phyloP scores from a whole-genome alignment of 1,140 invertebrate genomes.

The Brachionus plicatilis region DNA sequence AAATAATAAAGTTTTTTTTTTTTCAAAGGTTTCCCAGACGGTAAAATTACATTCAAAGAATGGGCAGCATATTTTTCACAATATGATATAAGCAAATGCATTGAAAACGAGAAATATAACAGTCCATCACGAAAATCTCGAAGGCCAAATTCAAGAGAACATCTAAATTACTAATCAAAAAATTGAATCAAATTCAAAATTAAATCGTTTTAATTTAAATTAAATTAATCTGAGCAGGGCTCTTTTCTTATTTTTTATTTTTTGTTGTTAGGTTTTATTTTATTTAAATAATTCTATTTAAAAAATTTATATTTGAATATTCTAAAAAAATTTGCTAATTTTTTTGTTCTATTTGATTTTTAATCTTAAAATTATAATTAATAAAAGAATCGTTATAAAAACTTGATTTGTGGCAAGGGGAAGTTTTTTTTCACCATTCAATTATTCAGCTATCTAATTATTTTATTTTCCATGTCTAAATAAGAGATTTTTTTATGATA shows the following conservation, averaged over 20 bases:
- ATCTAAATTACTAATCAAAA: background rate
- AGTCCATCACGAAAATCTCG: background rate
- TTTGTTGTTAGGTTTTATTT: background rate
- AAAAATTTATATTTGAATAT: background rate
- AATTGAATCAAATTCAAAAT: background rate
- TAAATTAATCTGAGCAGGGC: background rate
- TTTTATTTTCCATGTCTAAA: no score
- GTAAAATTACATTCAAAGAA: background rate
- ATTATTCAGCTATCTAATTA: no score
- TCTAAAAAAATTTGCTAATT: background rate
- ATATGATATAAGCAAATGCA: background rate
- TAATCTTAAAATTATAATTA: no score
- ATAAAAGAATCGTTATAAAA: no score
- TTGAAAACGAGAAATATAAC: background rate
- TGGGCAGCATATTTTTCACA: background rate
- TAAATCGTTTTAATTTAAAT: background rate
- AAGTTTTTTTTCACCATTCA: no score
- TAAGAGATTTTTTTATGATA: no score
- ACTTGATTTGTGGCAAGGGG: no score
- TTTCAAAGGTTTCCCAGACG: background rate
- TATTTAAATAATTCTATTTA: conserved; percentile 12
- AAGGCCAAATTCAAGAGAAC: background rate
- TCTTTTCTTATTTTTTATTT: background rate
- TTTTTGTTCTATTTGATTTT: background rate
- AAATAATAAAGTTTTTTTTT: background rate